phyloP scores from a whole-genome alignment of 2,888 invertebrate species.

The Thelaira solivaga region DNA sequence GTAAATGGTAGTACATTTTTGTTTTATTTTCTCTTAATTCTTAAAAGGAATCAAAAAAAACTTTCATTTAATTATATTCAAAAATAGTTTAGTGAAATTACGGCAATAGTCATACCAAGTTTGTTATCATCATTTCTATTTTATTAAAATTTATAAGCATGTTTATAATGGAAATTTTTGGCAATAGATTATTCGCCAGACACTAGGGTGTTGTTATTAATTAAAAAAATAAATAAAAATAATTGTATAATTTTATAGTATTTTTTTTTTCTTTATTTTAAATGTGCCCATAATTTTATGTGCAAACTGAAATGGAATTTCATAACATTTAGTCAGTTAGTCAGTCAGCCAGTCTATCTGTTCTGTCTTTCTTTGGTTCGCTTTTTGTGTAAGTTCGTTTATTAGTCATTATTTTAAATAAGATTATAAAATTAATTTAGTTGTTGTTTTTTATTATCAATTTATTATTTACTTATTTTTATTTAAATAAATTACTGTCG shows the following conservation, averaged over 20 bases:
- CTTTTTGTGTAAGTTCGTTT: conserved; percentile 1
- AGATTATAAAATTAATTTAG: conserved; percentile 6
- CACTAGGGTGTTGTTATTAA: conserved; percentile 6
- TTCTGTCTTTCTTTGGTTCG: neutral
- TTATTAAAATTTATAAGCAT: conserved; percentile 7
- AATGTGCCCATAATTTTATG: neutral
- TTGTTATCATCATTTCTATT: neutral
- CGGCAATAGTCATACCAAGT: too few species aligned
- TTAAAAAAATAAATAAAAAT: conserved; percentile 1
- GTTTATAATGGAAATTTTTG: conserved; percentile 27
- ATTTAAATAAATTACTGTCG: conserved; percentile 26
- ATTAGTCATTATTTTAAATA: conserved; percentile 25
- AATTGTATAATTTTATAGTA: neutral
- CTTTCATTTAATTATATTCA: too few species aligned
- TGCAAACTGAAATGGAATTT: neutral
- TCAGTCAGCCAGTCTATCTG: neutral
- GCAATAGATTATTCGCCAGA: neutral
- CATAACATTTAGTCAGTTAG: neutral
- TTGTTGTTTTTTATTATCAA: conserved; percentile 6
- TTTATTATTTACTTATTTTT: conserved; percentile 4
- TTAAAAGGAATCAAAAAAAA: too few species aligned
- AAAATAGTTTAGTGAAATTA: too few species aligned
- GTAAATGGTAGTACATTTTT: too few species aligned
- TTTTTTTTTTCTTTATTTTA: conserved; percentile 19
- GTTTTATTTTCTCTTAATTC: too few species aligned